Evolutionary conservation across 2,888 invertebrate species (phyloP).

Genomic region (Apantesis nais): DNA sequence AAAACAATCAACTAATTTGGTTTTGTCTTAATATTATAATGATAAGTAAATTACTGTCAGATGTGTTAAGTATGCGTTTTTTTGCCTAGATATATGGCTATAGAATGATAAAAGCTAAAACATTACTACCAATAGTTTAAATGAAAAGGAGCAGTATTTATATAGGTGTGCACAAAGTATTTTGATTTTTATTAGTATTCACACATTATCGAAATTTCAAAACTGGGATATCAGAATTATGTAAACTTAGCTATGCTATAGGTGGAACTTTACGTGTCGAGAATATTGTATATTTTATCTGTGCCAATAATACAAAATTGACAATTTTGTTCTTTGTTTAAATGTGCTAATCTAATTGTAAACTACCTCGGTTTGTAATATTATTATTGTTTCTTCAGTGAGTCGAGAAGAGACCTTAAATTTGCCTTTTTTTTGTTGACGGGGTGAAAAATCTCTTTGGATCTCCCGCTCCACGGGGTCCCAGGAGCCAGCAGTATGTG

Average conservation of each 20-base stretch:
- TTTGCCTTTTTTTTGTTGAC: too few species aligned
- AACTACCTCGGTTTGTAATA: not conserved
- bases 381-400: not conserved
- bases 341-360: not conserved
- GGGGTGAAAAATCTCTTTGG: too few species aligned
- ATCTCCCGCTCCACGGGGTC: too few species aligned
- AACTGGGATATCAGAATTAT: slow-evolving; percentile 16
- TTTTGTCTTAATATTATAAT: too few species aligned
- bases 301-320: not conserved
- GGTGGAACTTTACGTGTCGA: slow-evolving; percentile 10
- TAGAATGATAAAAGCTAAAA: not conserved
- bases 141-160: not conserved
- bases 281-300: not conserved
- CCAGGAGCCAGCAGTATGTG: too few species aligned
- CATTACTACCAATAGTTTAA: not conserved
- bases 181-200: slow-evolving; percentile 11
- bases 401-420: too few species aligned
- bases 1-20: too few species aligned
- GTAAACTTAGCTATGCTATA: slow-evolving; percentile 2
- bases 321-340: not conserved
- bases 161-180: slow-evolving; percentile 4
- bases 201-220: slow-evolving; percentile 6
- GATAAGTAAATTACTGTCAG: too few species aligned
- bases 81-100: not conserved
- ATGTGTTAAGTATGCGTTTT: not conserved